phyloP scores from a whole-genome alignment of 2,888 invertebrate species.

The Ophion slaviceki region DNA sequence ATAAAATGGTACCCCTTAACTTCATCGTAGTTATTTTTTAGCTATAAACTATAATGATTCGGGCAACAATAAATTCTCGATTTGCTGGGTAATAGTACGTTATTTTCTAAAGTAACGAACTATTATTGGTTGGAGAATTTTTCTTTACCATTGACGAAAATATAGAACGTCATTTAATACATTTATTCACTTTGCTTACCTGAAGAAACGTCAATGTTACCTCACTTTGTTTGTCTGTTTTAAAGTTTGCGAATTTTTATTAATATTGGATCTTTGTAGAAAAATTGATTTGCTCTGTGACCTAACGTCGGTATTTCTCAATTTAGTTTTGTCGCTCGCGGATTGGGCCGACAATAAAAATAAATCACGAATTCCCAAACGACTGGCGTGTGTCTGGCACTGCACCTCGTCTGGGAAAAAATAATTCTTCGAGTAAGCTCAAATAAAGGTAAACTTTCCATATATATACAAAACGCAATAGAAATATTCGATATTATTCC shows the following conservation, averaged over 20 bases:
- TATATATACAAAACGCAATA: background rate
- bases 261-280: background rate
- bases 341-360: background rate
- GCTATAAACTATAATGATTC: background rate
- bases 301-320: background rate
- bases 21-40: background rate
- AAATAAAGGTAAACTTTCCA: background rate
- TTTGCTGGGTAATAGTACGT: background rate
- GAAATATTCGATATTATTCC: background rate
- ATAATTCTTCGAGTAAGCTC: background rate
- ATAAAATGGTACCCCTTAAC: background rate
- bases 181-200: background rate
- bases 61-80: background rate
- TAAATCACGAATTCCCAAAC: background rate
- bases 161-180: background rate
- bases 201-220: background rate
- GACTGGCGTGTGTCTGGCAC: background rate
- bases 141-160: background rate
- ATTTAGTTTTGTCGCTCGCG: background rate
- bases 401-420: background rate
- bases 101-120: background rate
- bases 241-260: background rate
- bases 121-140: background rate
- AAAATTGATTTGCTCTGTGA: background rate
- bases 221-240: background rate